These are phyloP conservation scores for Pseudochaenichthys georgianus DNA, from an alignment of 2,797 vertebrate genomes.

Conservation along the genomic window DNA sequence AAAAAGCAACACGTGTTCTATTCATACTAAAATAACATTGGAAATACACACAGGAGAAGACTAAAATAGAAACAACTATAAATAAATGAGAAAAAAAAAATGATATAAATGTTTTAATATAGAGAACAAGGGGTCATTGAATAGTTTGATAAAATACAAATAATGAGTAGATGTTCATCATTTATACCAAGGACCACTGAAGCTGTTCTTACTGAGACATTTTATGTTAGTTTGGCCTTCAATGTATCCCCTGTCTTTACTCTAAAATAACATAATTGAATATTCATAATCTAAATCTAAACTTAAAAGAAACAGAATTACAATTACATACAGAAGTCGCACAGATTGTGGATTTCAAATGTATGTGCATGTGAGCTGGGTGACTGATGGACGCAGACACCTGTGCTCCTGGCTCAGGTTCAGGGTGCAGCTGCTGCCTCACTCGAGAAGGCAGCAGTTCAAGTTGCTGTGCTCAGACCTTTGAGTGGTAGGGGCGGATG, in stretches of 20 bases:
- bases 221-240: neutral
- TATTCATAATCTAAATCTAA: neutral
- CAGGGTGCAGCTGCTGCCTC: constrained; percentile 85
- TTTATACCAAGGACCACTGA: neutral
- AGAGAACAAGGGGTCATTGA: neutral
- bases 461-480: constrained; percentile 87
- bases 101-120: constrained; percentile 7
- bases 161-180: neutral
- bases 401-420: constrained; percentile 84
- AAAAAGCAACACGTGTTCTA: neutral
- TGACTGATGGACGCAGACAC: constrained; percentile 84
- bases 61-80: neutral
- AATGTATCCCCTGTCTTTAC: neutral
- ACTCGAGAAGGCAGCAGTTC: constrained; percentile 78
- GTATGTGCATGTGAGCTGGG: constrained; percentile 31
- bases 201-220: neutral
- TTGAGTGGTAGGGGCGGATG: constrained; percentile 61
- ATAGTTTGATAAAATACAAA: constrained; percentile 15
- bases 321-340: constrained; percentile 17
- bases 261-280: neutral
- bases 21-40: neutral
- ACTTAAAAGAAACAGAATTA: neutral
- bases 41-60: constrained; percentile 9
- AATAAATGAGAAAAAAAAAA: neutral
- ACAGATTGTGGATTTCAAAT: constrained; percentile 20